These are phyloP conservation scores for Podarcis raffonei DNA, from an alignment of 2,113 vertebrate species.

Conservation along the genomic window DNA sequence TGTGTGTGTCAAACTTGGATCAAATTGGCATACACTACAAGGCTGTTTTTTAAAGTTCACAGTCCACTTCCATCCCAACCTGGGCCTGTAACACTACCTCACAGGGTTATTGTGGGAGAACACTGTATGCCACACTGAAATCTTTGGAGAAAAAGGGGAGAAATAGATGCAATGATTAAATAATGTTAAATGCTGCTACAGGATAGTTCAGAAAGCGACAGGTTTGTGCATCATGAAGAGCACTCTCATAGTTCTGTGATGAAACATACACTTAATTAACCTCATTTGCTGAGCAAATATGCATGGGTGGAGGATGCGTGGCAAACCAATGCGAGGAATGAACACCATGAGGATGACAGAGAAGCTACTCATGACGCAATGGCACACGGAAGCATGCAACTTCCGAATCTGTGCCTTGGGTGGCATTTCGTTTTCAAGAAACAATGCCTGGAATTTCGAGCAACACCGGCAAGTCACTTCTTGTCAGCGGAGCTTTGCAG, in stretches of 20 bases:
- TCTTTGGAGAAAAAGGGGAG: no score
- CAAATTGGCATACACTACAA: no score
- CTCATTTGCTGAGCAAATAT: not conserved
- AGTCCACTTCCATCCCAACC: no score
- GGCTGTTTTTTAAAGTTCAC: no score
- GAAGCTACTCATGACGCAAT: not conserved
- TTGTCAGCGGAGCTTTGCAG: not conserved
- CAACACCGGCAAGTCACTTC: not conserved
- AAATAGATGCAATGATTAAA: no score
- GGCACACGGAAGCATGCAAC: not conserved
- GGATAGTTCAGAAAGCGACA: not conserved
- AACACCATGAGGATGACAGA: not conserved
- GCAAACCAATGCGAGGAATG: not conserved
- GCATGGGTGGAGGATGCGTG: not conserved
- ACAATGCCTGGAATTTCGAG: not conserved
- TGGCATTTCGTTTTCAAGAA: not conserved
- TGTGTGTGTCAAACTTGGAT: no score
- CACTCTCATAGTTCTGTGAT: not conserved
- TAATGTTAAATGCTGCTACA: not conserved
- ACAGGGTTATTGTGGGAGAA: no score
- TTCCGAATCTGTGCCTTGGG: not conserved
- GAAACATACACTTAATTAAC: constrained; percentile 8
- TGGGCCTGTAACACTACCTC: no score
- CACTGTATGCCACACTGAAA: no score
- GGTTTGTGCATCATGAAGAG: not conserved